Evolutionary conservation across 2,797 vertebrate genomes (phyloP).

Genomic region (Strix occidentalis): DNA sequence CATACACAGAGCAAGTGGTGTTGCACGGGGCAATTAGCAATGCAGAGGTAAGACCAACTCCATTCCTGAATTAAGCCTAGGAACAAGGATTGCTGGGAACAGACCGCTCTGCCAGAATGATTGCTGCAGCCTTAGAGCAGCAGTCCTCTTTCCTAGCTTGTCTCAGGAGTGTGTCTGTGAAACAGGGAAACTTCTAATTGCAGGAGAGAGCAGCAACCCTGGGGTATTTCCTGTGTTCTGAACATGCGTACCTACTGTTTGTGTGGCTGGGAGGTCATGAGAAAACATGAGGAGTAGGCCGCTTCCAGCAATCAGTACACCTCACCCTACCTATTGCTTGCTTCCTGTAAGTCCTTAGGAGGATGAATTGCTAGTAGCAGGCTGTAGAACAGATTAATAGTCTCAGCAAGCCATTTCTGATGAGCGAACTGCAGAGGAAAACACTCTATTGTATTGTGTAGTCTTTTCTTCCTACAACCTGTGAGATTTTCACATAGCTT

Average conservation of each 20-base stretch:
- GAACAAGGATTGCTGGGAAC: neutral
- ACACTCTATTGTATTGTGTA: neutral
- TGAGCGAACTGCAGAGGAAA: neutral
- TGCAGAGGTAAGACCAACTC: neutral
- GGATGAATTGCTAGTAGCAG: neutral
- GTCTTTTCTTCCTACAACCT: neutral
- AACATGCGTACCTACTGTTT: rapidly evolving
- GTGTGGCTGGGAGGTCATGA: neutral
- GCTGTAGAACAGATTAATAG: neutral
- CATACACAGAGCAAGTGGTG: neutral
- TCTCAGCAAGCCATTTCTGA: neutral
- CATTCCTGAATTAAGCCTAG: neutral
- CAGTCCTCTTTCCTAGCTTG: neutral
- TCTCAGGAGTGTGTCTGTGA: neutral
- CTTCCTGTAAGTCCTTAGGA: neutral
- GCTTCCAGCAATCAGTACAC: neutral
- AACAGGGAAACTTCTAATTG: neutral
- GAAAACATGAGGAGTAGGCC: neutral
- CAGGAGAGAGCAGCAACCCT: neutral
- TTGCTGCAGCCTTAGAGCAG: neutral
- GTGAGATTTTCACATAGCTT: neutral
- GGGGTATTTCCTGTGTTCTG: neutral
- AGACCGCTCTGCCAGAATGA: neutral
- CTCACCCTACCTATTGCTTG: neutral
- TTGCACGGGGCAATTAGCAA: neutral